Base-by-base conservation (phyloP, 2,797 vertebrate genomes). In the Geotrypetes seraphini region DNA sequence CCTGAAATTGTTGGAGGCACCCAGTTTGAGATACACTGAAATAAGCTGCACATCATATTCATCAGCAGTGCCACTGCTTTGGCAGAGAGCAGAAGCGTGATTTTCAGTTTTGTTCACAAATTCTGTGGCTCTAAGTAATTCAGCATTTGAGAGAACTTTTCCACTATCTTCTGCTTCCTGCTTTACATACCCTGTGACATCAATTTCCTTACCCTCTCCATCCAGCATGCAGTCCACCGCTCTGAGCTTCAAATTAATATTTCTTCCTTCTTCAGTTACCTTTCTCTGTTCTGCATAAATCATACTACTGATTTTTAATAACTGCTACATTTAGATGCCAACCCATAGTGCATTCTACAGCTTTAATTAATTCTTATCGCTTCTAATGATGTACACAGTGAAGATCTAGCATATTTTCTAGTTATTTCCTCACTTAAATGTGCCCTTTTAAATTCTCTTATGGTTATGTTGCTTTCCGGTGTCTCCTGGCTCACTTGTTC, bases 21-120 rank as follows among this genome's bases (percentile, higher is more conserved):
- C n/a, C n/a, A n/a, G n/a, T n/a, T n/a, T n/a, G n/a, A n/a, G n/a
- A n/a, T n/a, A n/a, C n/a, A n/a, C n/a, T n/a, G n/a, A n/a, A n/a
- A n/a, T n/a, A n/a, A 39, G 23, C 14, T 43, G 39, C 17, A 35
- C 16, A 41, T 61, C 28, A 48, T n/a, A 43, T 38, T 54, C 36
- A 43, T 9, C 23, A 30, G 7, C 29, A 35, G 19, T 13, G 18
- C 27, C 40, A 33, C 32, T 25, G 16, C 47, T 42, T 25, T 50
- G 32, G 31, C n/a, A 55, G n/a, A 23, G 19, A n/a, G 19, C 7
- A 41, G 39, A 50, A 28, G 16, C 12, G 63, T 20, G 66, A 63
- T 22, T 71, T 84, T 36, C 69, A 22, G 12, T 73, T 72, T 22
- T 71, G 57, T 53, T 54, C 48, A 40, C 66, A 53, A 49, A 53